These are phyloP conservation scores for Aphodius granarius DNA, from an alignment of 2,888 invertebrate genomes.

Conservation along the genomic window DNA sequence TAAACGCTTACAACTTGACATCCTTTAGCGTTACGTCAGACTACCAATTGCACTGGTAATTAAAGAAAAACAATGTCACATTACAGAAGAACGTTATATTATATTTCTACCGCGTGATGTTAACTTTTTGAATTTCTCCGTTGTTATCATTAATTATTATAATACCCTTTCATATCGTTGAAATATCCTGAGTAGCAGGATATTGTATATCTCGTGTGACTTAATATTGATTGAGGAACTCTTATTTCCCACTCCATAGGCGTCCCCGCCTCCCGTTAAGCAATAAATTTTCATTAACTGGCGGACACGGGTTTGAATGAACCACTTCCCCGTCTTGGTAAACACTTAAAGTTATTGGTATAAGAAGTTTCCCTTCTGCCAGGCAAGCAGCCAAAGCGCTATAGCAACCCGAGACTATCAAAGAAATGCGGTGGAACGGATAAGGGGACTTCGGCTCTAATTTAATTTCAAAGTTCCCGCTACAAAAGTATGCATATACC, in stretches of 20 bases:
- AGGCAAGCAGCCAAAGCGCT: background rate
- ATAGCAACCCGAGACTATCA: background rate
- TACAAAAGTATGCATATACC: background rate
- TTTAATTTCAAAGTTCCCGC: background rate
- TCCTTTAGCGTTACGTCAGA: background rate
- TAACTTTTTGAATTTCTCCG: too few relatives aligned
- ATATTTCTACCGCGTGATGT: too few relatives aligned
- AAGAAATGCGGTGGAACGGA: background rate
- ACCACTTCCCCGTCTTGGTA: conserved; percentile 1
- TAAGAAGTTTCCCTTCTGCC: background rate
- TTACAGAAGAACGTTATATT: too few relatives aligned
- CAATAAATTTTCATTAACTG: conserved; percentile 12
- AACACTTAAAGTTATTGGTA: background rate
- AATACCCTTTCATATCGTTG: background rate
- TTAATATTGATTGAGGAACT: background rate
- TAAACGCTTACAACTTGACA: background rate
- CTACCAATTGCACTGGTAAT: too few relatives aligned
- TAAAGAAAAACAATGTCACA: too few relatives aligned
- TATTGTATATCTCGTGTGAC: background rate
- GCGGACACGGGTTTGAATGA: conserved; percentile 7
- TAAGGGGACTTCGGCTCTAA: background rate
- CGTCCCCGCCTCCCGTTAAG: background rate
- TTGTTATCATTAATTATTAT: too few relatives aligned
- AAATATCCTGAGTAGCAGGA: background rate
- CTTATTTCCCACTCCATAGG: background rate